Percentiles rank a stretch among this genome's conserved stretches.
These are phyloP conservation scores for Terebella lapidaria DNA, from an alignment of 2,888 invertebrate genomes.

Conservation along the genomic window DNA sequence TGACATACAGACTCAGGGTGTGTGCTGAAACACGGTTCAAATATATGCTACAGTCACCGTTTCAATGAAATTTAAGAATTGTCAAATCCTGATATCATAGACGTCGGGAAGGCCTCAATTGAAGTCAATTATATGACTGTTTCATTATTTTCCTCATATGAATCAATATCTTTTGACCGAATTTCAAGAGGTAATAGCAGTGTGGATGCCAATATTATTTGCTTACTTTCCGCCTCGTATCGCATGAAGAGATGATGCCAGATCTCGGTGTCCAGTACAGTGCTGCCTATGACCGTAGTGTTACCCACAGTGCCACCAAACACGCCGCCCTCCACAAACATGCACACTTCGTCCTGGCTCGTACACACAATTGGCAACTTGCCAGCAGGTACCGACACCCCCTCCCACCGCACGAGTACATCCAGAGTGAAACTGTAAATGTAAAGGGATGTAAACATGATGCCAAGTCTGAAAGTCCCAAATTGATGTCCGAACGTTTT, in stretches of 20 bases:
- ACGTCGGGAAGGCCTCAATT: too few relatives aligned
- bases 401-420: slow-evolving; percentile 30
- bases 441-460: neutral
- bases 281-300: slow-evolving; percentile 22
- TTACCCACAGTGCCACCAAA: slow-evolving; percentile 28
- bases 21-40: slow-evolving; percentile 15
- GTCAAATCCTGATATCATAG: too few relatives aligned
- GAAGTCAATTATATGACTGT: too few relatives aligned
- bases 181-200: too few relatives aligned
- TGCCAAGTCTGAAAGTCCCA: neutral
- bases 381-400: slow-evolving; percentile 19
- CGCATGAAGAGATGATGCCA: slow-evolving; percentile 34
- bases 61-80: too few relatives aligned
- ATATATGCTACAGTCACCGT: neutral
- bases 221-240: slow-evolving; percentile 26
- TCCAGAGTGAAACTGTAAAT: slow-evolving; percentile 36
- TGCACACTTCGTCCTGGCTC: slow-evolving; percentile 28
- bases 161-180: too few relatives aligned
- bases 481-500: neutral
- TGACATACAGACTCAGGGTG: slow-evolving; percentile 13
- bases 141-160: too few relatives aligned
- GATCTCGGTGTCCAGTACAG: slow-evolving; percentile 22
- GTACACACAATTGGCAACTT: slow-evolving; percentile 35
- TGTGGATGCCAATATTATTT: too few relatives aligned
- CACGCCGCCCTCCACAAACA: slow-evolving; percentile 29